Percentiles rank a stretch among this genome's conserved stretches.
These are phyloP conservation scores for Griposia aprilina DNA, from an alignment of 2,888 invertebrate genomes.

Conservation along the genomic window DNA sequence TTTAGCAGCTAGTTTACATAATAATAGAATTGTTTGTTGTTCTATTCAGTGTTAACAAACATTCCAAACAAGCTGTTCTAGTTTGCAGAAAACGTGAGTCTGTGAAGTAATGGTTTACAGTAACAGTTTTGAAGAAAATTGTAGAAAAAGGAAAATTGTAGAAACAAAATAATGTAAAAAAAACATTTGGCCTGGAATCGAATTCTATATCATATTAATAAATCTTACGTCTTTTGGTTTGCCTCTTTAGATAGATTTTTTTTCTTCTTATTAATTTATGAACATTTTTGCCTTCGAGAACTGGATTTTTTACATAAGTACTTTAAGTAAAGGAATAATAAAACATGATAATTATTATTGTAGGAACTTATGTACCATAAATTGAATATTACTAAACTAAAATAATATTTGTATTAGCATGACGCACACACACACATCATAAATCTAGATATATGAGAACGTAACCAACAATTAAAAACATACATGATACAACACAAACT, in stretches of 20 bases:
- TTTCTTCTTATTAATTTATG: not conserved
- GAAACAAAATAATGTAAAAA: not conserved
- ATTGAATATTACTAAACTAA: too few relatives aligned
- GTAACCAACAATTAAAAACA: too few relatives aligned
- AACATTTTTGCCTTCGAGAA: not conserved
- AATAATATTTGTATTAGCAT: too few relatives aligned
- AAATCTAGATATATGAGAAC: too few relatives aligned
- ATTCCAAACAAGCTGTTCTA: conserved; percentile 30
- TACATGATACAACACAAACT: too few relatives aligned
- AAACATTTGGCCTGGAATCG: conserved; percentile 8
- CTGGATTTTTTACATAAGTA: not conserved
- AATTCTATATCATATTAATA: conserved; percentile 3
- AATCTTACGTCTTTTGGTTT: conserved; percentile 12
- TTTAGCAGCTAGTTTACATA: conserved; percentile 58
- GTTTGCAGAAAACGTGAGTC: conserved; percentile 21
- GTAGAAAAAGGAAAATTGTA: not conserved
- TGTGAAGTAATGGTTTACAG: conserved; percentile 19
- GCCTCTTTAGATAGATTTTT: not conserved
- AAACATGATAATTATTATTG: not conserved
- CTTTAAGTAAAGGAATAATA: not conserved
- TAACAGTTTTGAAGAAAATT: not conserved
- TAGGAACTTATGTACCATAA: too few relatives aligned
- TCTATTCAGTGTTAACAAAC: conserved; percentile 47
- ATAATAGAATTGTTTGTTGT: conserved; percentile 52
- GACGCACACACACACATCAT: too few relatives aligned